Evolutionary conservation across 2,113 vertebrate genomes (phyloP).

Genomic region (Brachyhypopomus gauderio): DNA sequence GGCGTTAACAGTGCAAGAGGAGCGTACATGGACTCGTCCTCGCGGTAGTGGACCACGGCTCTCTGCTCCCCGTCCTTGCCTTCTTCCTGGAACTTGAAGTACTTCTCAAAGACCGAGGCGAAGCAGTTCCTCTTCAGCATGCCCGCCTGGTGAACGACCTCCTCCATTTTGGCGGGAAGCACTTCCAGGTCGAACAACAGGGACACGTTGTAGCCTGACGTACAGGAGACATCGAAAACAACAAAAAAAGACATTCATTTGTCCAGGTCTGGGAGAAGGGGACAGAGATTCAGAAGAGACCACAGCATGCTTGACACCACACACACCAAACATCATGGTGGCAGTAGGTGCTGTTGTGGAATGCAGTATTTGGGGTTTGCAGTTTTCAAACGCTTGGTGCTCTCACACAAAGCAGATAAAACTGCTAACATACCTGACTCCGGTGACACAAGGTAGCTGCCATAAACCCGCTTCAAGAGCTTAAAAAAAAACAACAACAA

Average conservation of each 20-base stretch:
- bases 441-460: conserved; percentile 83
- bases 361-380: background rate
- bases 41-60: conserved; percentile 84
- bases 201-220: conserved; percentile 80
- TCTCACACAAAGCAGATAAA: background rate
- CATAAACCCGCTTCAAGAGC: conserved; percentile 91
- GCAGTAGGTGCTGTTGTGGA: too few species aligned
- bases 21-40: conserved; percentile 85
- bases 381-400: background rate
- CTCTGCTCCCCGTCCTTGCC: conserved; percentile 82
- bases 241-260: background rate
- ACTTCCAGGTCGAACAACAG: conserved; percentile 81
- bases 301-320: background rate
- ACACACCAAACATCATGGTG: background rate
- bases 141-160: conserved; percentile 88
- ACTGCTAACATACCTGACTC: conserved; percentile 80
- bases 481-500: conserved; percentile 64
- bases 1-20: background rate
- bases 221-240: conserved; percentile 53
- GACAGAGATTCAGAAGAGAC: background rate
- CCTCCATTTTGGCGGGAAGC: conserved; percentile 85
- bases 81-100: conserved; percentile 84
- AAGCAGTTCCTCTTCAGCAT: conserved; percentile 92
- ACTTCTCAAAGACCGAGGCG: conserved; percentile 92
- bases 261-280: too few species aligned